Base-by-base conservation (phyloP, 2,113 vertebrate genomes). In the Nothobranchius kuhntae region DNA sequence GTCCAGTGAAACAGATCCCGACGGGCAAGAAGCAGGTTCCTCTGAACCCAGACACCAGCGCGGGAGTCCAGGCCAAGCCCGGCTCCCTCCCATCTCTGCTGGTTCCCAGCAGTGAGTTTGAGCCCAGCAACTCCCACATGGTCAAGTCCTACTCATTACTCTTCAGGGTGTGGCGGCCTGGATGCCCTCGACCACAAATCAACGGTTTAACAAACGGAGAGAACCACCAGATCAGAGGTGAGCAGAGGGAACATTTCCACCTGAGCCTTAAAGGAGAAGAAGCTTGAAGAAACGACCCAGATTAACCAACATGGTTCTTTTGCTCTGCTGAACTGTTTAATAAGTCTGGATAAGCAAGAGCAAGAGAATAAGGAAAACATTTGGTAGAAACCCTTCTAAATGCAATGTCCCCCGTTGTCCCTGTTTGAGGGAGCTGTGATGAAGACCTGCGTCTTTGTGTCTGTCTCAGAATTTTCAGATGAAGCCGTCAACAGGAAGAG, bases 21-120 rank as follows among this genome's bases (percentile, higher is more conserved):
- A 96, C 96, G 48, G 97, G 96, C 89, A 98, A 98, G 93, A 99
- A 99, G 93, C 96, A 97, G 93, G 97, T 99, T 91, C 97, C 96
- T 91, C 95, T 98, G 91, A 99, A 99, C 88, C 97, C 97, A 52
- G 97, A 98, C 89, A 89, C 35, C 0, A 36, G 59, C 0, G 35
- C 75, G 0, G 71, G 93, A 88, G 94, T 92, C 90, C 95, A 94
- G 92, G 92, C 93, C 65, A 97, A 98, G 90, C 91, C 92, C 21
- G 94, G 93, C 90, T 93, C 92, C 90, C 94, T 94, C 74, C 95
- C 96, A 50, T 95, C 94, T 3, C 93, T 99, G 71, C 93, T 96
- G 44, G 94, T 99, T 65, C 95, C 97, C 91, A 98, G 96, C 93
- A 96, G 95, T 60, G 97, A 99, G 90, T 99, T 99, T 80, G 96